Evolutionary conservation across 2,888 invertebrate species (phyloP).

Genomic region (Meganola albula): DNA sequence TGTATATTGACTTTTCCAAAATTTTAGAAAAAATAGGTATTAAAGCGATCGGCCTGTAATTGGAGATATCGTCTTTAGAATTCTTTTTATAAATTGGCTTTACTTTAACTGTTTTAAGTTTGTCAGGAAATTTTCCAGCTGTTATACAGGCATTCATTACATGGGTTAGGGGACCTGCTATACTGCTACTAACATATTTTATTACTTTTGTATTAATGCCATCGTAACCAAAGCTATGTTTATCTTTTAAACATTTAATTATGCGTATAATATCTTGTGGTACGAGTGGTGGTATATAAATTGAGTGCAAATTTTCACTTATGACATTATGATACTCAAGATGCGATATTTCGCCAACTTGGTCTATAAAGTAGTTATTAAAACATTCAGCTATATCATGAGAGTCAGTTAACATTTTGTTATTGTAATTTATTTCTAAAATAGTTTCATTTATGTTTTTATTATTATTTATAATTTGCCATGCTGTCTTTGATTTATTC

Average conservation of each 20-base stretch:
- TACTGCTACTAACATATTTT: neutral
- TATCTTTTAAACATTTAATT: constrained; percentile 1
- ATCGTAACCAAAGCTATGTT: neutral
- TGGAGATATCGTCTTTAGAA: neutral
- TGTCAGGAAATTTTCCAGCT: neutral
- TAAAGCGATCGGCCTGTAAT: neutral
- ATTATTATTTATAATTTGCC: constrained; percentile 2
- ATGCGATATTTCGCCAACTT: neutral
- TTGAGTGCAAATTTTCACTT: too few relatives aligned
- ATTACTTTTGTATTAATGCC: neutral
- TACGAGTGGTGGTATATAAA: constrained; percentile 1
- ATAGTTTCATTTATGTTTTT: neutral
- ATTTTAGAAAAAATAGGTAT: neutral
- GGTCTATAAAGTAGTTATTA: constrained; percentile 3
- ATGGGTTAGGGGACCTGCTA: neutral
- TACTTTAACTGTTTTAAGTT: neutral
- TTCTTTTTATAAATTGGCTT: neutral
- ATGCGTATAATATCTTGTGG: neutral
- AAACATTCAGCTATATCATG: constrained; percentile 4
- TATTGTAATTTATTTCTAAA: neutral
- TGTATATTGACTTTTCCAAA: neutral
- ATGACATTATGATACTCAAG: too few relatives aligned
- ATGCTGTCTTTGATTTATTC: constrained; percentile 7
- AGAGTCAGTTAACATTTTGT: neutral
- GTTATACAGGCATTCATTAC: neutral